Evolutionary conservation across 35 echinoderm and acorn worm genomes (phyloP).

Genomic region (Patiria miniata): DNA sequence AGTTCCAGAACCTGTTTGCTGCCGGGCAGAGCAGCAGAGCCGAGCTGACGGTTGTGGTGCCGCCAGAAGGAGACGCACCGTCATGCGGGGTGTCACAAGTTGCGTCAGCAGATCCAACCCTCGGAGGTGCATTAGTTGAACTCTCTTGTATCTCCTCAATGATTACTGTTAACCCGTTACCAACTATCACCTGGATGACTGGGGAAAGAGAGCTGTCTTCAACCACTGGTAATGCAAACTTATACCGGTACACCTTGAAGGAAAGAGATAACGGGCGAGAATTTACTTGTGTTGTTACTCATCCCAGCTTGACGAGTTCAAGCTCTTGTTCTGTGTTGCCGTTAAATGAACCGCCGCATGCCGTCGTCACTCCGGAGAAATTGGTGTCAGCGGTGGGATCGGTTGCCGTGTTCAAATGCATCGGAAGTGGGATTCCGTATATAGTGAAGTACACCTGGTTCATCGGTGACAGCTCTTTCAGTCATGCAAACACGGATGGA

Average conservation of each 20-base stretch:
- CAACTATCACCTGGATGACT: not conserved
- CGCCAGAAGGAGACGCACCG: constrained; percentile 8
- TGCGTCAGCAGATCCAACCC: not conserved
- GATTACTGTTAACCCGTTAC: not conserved
- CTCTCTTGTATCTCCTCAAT: constrained; percentile 16
- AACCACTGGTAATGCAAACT: constrained; percentile 2
- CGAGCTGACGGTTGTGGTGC: not conserved
- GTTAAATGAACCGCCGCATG: constrained; percentile 12
- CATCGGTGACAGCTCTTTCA: constrained; percentile 9
- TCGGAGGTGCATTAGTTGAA: constrained; percentile 1
- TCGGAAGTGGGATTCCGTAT: constrained; percentile 7
- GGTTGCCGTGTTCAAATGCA: not conserved
- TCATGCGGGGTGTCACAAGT: not conserved
- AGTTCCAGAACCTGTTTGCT: not conserved
- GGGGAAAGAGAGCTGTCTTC: not conserved
- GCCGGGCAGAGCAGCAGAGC: not conserved
- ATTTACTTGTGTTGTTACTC: constrained; percentile 18
- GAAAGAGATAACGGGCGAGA: constrained; percentile 3
- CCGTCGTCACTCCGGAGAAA: not conserved
- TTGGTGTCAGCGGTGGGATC: constrained; percentile 22
- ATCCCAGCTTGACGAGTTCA: not conserved
- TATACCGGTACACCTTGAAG: not conserved
- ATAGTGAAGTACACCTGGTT: constrained; percentile 25
- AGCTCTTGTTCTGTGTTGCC: not conserved
- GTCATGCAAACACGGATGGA: constrained; percentile 8